Base-by-base conservation (phyloP, 1,140 invertebrate genomes). In the Chrysopa pallens region DNA sequence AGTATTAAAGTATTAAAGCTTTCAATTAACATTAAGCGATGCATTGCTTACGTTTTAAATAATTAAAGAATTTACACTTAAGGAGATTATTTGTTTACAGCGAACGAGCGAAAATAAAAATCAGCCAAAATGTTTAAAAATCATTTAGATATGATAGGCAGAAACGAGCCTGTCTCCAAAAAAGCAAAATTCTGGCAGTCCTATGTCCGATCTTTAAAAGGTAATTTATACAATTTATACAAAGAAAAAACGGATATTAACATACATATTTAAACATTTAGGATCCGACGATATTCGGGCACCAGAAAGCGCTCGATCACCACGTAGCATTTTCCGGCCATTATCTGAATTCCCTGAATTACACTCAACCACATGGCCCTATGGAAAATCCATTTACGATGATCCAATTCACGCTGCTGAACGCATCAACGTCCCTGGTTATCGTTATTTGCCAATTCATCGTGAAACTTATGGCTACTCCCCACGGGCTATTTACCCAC, bases 131-230 rank as follows among this genome's bases (percentile, higher is more conserved):
- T 85, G 80, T 84, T 84, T 72, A 85, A 79, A 72, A 83, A 69
- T 67, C 84, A 86, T 69, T 75, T 89, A 65, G 84, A 87, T 69
- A 87, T 88, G 80, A 87, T 89, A 64, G 81, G 84, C 64, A 79
- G 83, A 66, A 85, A 89, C 60, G 84, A 89, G 69, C 81, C 82
- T 58, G 78, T 84, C 59, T 84, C 82, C 66, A 85, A 83, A 68
- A 89, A 88, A 68, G 84, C 84, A 58, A 88, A 80, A 70, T 89
- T 88, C 69, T 89, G 84, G 84, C 83, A 87, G 65, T 85, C 83
- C 54, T 89, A 85, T 61, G 83, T 87, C 62, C 75, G 84, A 63
- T 85, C 84, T 64, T 70, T 87, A 51, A 88, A 88, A 77, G 84
- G 84, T 89, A 68, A 70, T 53, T 45, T 12, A n/a, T 40, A 37